These are phyloP conservation scores for Cercocebus atys DNA, from an alignment of 2,113 vertebrate species.

Conservation along the genomic window DNA sequence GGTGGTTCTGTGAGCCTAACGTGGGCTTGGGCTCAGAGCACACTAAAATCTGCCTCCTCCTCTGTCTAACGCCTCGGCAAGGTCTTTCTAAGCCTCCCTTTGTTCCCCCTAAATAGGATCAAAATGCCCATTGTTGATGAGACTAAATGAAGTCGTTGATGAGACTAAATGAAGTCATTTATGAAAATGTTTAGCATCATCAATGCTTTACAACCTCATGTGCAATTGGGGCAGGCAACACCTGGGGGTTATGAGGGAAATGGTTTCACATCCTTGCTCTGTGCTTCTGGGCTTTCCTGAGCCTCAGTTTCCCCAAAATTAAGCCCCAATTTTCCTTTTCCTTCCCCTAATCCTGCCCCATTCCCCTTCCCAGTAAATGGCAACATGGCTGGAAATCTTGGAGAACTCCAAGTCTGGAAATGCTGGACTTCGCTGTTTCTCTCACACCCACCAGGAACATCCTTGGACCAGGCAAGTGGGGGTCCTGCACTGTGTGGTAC, in stretches of 20 bases:
- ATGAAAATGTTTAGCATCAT: too few species aligned
- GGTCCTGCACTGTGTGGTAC: background rate
- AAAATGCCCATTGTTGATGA: background rate
- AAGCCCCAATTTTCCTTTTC: background rate
- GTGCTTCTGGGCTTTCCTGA: background rate
- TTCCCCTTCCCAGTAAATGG: background rate
- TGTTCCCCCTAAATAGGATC: background rate
- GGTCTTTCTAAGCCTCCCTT: background rate
- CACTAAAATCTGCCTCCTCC: background rate
- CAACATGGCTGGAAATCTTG: background rate
- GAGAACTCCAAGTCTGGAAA: background rate
- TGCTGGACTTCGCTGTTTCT: background rate
- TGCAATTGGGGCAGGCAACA: rapidly evolving
- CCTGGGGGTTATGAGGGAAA: background rate
- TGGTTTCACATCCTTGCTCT: background rate
- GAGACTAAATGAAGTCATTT: background rate
- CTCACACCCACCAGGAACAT: background rate
- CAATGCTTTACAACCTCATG: background rate
- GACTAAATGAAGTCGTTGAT: background rate
- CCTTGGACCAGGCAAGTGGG: background rate
- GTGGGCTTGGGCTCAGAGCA: background rate
- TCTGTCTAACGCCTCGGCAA: background rate
- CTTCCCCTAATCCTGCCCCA: background rate
- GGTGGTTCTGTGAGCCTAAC: rapidly evolving
- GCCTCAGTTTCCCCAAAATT: background rate